These are phyloP conservation scores for Brachionus calyciflorus DNA, from an alignment of 1,140 invertebrate species.

Conservation along the genomic window DNA sequence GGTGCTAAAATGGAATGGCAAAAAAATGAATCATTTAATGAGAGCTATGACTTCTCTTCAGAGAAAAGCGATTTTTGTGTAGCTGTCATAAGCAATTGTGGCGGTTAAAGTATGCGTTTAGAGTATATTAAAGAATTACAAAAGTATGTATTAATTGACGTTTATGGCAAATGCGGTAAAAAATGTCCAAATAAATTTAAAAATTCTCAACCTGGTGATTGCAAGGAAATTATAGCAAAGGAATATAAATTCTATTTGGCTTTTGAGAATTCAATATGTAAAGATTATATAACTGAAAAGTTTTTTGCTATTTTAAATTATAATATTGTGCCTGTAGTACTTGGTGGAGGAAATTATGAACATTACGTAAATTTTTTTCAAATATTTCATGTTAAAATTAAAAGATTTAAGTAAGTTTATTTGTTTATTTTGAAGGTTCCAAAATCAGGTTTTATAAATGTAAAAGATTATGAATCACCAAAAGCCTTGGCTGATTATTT, in stretches of 20 bases:
- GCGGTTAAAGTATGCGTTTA: neutral
- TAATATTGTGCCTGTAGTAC: conserved; percentile 47
- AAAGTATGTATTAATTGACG: neutral
- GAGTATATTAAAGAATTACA: neutral
- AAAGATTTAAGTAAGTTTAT: no score
- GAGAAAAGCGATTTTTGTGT: neutral
- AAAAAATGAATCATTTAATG: neutral
- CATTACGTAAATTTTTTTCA: neutral
- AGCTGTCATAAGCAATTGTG: conserved; percentile 15
- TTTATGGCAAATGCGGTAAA: conserved; percentile 17
- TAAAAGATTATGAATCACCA: conserved; percentile 45
- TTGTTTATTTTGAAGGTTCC: conserved; percentile 22
- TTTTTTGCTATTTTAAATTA: conserved; percentile 23
- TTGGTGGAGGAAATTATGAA: conserved; percentile 29
- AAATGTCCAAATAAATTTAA: no score
- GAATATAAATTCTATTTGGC: conserved; percentile 48
- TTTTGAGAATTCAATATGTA: conserved; percentile 48
- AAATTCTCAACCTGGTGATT: no score
- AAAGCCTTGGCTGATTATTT: no score
- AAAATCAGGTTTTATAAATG: conserved; percentile 40
- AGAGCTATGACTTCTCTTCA: neutral
- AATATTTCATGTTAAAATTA: neutral
- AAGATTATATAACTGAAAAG: conserved; percentile 49
- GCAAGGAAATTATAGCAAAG: neutral
- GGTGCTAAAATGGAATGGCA: neutral